Percentiles rank a stretch among this genome's conserved stretches.
Evolutionary conservation across 92 coral and sea anemone species (phyloP).

Genomic region (Zoanthus solanderi): DNA sequence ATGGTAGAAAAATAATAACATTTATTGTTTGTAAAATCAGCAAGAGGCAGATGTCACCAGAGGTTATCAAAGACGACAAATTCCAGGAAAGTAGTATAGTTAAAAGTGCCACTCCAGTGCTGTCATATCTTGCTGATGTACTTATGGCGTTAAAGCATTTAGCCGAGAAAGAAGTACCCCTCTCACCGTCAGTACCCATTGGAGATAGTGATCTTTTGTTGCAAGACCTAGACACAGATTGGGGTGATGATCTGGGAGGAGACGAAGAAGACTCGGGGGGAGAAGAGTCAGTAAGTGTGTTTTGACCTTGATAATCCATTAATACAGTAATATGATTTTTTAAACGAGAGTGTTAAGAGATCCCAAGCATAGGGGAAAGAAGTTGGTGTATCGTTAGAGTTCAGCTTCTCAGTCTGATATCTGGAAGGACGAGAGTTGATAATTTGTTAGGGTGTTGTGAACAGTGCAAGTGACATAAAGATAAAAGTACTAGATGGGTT

Average conservation of each 20-base stretch:
- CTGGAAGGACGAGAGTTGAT: too few relatives aligned
- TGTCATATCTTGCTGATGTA: slow-evolving; percentile 92
- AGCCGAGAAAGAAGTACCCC: slow-evolving; percentile 82
- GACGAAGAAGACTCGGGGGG: slow-evolving; percentile 96
- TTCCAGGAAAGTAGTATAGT: slow-evolving; percentile 84
- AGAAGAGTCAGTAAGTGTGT: slow-evolving; percentile 85
- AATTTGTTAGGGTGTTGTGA: too few relatives aligned
- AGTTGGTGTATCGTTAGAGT: too few relatives aligned
- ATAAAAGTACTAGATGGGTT: too few relatives aligned
- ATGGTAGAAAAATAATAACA: neutral
- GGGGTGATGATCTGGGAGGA: slow-evolving; percentile 94
- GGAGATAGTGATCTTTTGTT: slow-evolving; percentile 79
- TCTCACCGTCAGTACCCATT: slow-evolving; percentile 67
- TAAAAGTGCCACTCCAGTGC: slow-evolving; percentile 84
- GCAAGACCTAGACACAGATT: slow-evolving; percentile 92
- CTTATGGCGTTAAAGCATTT: slow-evolving; percentile 81
- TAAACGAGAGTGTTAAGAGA: too few relatives aligned
- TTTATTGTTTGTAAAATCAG: slow-evolving; percentile 36
- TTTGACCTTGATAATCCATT: too few relatives aligned
- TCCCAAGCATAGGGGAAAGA: too few relatives aligned
- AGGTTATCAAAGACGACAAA: slow-evolving; percentile 64
- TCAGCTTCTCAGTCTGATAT: too few relatives aligned
- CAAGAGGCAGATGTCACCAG: slow-evolving; percentile 75
- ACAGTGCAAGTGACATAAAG: too few relatives aligned
- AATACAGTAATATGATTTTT: too few relatives aligned